Evolutionary conservation across 2,797 vertebrate genomes (phyloP).

Genomic region (Lepilemur ruficaudatus): DNA sequence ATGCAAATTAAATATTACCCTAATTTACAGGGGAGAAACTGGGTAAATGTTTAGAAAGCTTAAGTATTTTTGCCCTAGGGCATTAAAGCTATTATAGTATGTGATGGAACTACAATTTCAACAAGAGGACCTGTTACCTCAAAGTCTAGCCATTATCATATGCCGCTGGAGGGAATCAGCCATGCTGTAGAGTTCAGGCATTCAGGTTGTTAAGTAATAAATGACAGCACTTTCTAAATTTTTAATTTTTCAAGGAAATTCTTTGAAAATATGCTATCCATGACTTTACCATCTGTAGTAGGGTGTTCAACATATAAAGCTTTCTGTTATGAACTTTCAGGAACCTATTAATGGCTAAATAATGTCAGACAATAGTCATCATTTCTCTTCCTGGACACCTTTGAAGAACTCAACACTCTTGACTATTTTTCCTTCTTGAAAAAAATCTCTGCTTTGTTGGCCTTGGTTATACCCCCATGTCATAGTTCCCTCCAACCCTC

Average conservation of each 20-base stretch:
- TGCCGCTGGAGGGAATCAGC: neutral
- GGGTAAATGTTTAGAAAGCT: neutral
- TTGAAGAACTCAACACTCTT: neutral
- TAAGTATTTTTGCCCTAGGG: neutral
- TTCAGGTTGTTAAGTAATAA: neutral
- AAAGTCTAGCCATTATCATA: neutral
- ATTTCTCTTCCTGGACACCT: neutral
- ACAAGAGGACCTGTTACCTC: neutral
- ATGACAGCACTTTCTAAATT: neutral
- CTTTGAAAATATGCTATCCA: neutral
- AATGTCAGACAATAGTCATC: neutral
- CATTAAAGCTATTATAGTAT: neutral
- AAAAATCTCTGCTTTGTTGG: neutral
- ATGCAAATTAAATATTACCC: neutral
- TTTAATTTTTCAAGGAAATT: slow-evolving; percentile 19
- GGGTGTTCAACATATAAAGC: neutral
- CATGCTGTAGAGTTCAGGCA: neutral
- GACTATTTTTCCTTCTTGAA: neutral
- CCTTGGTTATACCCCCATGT: neutral
- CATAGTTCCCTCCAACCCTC: neutral
- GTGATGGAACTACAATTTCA: neutral
- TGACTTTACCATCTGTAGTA: neutral
- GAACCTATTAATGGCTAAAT: neutral
- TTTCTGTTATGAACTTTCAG: neutral
- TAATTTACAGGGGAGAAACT: neutral